Evolutionary conservation across 2,888 invertebrate genomes (phyloP).

Genomic region (Xylota segnis): DNA sequence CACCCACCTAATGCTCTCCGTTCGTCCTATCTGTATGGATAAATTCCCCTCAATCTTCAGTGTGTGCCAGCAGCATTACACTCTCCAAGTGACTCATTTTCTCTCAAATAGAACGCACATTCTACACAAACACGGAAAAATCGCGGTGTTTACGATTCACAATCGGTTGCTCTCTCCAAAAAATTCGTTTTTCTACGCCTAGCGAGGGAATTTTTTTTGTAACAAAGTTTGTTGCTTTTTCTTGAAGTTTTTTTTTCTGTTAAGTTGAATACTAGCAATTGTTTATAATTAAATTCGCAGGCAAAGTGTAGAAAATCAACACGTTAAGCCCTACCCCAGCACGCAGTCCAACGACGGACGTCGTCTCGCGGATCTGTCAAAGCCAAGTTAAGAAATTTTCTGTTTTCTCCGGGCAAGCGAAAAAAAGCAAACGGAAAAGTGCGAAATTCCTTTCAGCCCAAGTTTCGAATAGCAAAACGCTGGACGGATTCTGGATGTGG

Average conservation of each 20-base stretch:
- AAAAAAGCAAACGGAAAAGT: slow-evolving; percentile 53
- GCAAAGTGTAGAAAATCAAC: slow-evolving; percentile 29
- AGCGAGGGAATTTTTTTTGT: slow-evolving; percentile 32
- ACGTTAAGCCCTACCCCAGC: slow-evolving; percentile 32
- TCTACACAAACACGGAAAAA: slow-evolving; percentile 51
- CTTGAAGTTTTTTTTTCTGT: slow-evolving; percentile 38
- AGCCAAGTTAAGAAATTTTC: slow-evolving; percentile 29
- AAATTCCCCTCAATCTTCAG: slow-evolving; percentile 11
- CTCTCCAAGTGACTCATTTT: slow-evolving; percentile 59
- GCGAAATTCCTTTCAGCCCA: slow-evolving; percentile 33
- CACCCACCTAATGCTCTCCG: slow-evolving; percentile 17
- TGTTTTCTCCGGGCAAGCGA: slow-evolving; percentile 26
- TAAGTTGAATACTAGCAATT: slow-evolving; percentile 28
- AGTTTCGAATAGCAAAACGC: slow-evolving; percentile 26
- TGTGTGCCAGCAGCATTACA: slow-evolving; percentile 38
- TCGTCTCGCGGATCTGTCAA: slow-evolving; percentile 53
- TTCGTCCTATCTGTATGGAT: background rate
- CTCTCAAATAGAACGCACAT: slow-evolving; percentile 63
- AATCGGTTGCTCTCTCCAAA: slow-evolving; percentile 58
- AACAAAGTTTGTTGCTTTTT: slow-evolving; percentile 26
- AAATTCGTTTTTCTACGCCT: slow-evolving; percentile 56
- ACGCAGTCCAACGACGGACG: slow-evolving; percentile 8
- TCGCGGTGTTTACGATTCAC: slow-evolving; percentile 69
- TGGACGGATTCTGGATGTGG: background rate
- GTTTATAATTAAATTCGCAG: slow-evolving; percentile 7